Conservation (phyloP, 2,888 invertebrate species). For the Epistrophella euchroma region DNA sequence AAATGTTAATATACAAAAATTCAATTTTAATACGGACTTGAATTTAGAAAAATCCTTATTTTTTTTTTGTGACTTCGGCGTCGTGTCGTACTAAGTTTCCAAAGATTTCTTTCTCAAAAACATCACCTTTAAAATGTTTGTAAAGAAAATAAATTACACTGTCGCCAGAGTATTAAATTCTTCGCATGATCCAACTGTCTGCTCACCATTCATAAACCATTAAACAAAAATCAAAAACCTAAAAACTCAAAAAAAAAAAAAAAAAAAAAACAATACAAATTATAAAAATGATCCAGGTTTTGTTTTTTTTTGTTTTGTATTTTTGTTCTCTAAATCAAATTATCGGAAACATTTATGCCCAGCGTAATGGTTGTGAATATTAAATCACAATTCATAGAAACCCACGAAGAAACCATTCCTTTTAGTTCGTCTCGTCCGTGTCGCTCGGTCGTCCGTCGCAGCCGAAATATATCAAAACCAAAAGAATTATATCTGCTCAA, state of each 20-base stretch:
- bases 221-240: slow-evolving; percentile 12
- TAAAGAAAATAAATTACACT: neutral
- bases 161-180: slow-evolving; percentile 33
- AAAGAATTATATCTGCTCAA: slow-evolving; percentile 65
- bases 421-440: slow-evolving; percentile 10
- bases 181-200: slow-evolving; percentile 57
- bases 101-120: neutral
- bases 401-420: slow-evolving; percentile 48
- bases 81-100: neutral
- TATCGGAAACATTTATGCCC: slow-evolving; percentile 75
- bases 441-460: slow-evolving; percentile 19
- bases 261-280: slow-evolving; percentile 16
- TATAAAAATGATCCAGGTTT: slow-evolving; percentile 39
- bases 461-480: slow-evolving; percentile 67
- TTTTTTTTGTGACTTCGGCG: neutral
- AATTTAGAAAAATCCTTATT: too few species aligned
- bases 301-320: slow-evolving; percentile 8
- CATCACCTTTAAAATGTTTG: neutral
- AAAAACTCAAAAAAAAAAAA: neutral
- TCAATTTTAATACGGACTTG: too few species aligned
- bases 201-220: slow-evolving; percentile 1
- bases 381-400: slow-evolving; percentile 73
- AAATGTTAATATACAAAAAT: too few species aligned
- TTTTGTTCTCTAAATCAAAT: slow-evolving; percentile 63
- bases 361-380: slow-evolving; percentile 72